Evolutionary conservation across 1,140 invertebrate genomes (phyloP), one percentile per base, ranked within the genome.

Genomic region (Bemisia tabaci): DNA sequence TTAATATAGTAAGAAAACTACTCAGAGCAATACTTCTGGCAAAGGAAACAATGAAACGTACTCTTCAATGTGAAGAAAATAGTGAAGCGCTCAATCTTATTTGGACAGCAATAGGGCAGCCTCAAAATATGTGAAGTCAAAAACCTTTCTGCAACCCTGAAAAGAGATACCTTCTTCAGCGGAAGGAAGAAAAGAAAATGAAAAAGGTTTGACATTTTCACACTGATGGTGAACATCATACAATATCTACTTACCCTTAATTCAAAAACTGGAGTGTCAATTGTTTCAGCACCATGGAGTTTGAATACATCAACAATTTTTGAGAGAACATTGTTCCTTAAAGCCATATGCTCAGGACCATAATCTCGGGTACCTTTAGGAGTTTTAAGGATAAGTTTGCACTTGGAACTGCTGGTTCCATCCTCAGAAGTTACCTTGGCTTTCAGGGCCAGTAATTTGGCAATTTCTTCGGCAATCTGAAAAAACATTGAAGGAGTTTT

Each of bases 201-300:
- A n/a, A n/a, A n/a, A n/a, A n/a, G n/a, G n/a, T n/a, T n/a, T n/a
- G n/a, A n/a, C n/a, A n/a, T n/a, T n/a, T n/a, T n/a, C n/a, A n/a
- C n/a, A n/a, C n/a, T n/a, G n/a, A n/a, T n/a, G n/a, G n/a, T n/a
- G n/a, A n/a, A n/a, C n/a, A n/a, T n/a, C n/a, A n/a, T n/a, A n/a
- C n/a, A n/a, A n/a, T n/a, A n/a, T n/a, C n/a, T n/a, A 95, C 5
- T 48, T 48, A 48, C 33, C 33, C 33, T 98, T 12, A 98, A 78
- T 81, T 99, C 97, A 84, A 99, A 99, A 21, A 99, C 91, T 66
- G 97, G 97, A 60, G 97, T 99, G 74, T 99, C 97, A 75, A 99
- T 97, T 22, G 94, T 92, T 75, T 95, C 93, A 62, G 95, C 97
- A n/a, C 97, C 97, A 77, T 99, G 96, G 65, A 86, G 88, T 78